These are phyloP conservation scores for Copidosoma floridanum DNA, from an alignment of 1,140 invertebrate genomes.

Conservation along the genomic window DNA sequence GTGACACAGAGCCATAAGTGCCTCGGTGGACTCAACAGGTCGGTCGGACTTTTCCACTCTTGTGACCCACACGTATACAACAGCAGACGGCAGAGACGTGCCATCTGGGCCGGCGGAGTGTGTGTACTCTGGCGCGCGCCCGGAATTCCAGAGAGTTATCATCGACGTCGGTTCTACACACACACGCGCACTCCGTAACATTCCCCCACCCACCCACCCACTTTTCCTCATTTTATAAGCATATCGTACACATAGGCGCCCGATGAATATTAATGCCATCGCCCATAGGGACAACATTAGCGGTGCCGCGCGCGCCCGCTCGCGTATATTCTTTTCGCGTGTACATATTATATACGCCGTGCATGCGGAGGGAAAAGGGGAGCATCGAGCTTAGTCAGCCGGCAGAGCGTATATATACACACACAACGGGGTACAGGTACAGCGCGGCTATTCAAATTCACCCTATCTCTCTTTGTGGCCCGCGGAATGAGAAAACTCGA, in stretches of 20 bases:
- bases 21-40: too few species aligned
- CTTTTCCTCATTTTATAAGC: conserved; percentile 25
- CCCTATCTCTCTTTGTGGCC: not conserved
- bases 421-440: too few species aligned
- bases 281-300: conserved; percentile 16
- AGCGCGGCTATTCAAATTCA: conserved; percentile 17
- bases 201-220: too few species aligned
- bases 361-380: too few species aligned
- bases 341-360: too few species aligned
- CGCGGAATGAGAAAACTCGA: not conserved
- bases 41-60: too few species aligned
- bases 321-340: conserved; percentile 18
- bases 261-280: conserved; percentile 26
- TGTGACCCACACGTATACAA: too few species aligned
- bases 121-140: not conserved
- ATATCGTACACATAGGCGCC: conserved; percentile 15
- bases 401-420: too few species aligned
- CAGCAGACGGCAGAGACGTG: too few species aligned
- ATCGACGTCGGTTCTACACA: too few species aligned
- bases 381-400: not conserved
- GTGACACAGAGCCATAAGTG: not conserved
- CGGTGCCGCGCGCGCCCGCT: too few species aligned
- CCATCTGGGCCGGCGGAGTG: not conserved
- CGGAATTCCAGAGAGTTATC: conserved; percentile 16
- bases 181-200: too few species aligned